These are phyloP conservation scores for Acleris cristana DNA, from an alignment of 2,888 invertebrate genomes.

Conservation along the genomic window DNA sequence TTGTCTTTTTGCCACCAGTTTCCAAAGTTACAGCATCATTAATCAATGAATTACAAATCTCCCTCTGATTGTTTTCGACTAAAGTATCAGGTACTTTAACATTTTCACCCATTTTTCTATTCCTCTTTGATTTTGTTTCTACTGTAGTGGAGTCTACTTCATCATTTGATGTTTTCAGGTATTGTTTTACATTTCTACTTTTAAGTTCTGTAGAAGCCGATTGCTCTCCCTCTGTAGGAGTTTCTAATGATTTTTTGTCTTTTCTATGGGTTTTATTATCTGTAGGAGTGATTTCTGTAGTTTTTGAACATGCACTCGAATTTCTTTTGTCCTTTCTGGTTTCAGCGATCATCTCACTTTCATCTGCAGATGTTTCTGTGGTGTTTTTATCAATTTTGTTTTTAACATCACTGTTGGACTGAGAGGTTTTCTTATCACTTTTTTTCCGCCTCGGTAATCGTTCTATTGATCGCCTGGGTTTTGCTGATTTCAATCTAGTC, in stretches of 20 bases:
- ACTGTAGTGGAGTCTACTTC: constrained; percentile 6
- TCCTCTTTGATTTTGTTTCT: constrained; percentile 42
- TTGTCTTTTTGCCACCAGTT: constrained; percentile 38
- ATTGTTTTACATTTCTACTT: constrained; percentile 42
- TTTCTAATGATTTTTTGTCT: constrained; percentile 40
- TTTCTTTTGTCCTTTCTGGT: constrained; percentile 19
- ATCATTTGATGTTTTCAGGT: constrained; percentile 1
- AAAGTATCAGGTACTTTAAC: constrained; percentile 35
- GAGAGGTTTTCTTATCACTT: constrained; percentile 17
- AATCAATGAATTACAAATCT: constrained; percentile 32
- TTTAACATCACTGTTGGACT: constrained; percentile 19
- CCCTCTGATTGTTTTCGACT: constrained; percentile 41
- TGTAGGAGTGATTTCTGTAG: constrained; percentile 25
- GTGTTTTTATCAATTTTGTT: constrained; percentile 19
- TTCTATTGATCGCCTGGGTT: constrained; percentile 12
- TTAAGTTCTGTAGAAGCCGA: constrained; percentile 44
- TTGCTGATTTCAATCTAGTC: constrained; percentile 46
- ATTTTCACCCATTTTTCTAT: constrained; percentile 35
- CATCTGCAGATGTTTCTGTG: constrained; percentile 14
- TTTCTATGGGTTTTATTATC: constrained; percentile 40
- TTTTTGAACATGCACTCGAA: constrained; percentile 16
- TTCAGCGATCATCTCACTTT: constrained; percentile 23
- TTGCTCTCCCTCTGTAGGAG: constrained; percentile 38
- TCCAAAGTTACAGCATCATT: constrained; percentile 21
- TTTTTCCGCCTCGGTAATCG: constrained; percentile 18